Evolutionary conservation across 2,888 invertebrate species (phyloP).

Genomic region (Heteropelma amictum): DNA sequence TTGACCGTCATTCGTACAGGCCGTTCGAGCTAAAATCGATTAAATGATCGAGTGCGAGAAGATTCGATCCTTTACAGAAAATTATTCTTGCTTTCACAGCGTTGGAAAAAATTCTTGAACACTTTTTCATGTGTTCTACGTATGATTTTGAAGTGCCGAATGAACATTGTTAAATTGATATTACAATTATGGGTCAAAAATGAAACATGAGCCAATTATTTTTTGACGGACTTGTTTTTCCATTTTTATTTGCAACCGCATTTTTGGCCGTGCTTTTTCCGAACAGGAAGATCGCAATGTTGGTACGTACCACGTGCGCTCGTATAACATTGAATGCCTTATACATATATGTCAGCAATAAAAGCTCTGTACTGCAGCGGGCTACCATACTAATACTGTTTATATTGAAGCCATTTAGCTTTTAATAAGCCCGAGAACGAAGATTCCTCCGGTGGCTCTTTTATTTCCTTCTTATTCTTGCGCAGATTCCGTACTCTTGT

Average conservation of each 20-base stretch:
- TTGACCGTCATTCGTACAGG: background rate
- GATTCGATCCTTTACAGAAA: too few relatives aligned
- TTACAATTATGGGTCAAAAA: too few relatives aligned
- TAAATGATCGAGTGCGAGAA: too few relatives aligned
- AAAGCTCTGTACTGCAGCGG: slow-evolving; percentile 14
- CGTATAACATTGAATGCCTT: background rate
- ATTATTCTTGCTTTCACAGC: too few relatives aligned
- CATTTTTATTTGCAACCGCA: background rate
- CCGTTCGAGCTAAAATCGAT: background rate
- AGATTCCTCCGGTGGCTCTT: slow-evolving; percentile 29
- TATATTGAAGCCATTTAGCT: slow-evolving; percentile 72
- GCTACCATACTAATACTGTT: slow-evolving; percentile 58
- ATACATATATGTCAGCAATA: slow-evolving; percentile 4
- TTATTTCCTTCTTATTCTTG: slow-evolving; percentile 6
- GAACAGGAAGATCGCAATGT: background rate
- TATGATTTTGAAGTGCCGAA: too few relatives aligned
- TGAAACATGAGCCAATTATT: too few relatives aligned
- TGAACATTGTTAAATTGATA: too few relatives aligned
- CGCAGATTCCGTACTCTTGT: slow-evolving; percentile 48
- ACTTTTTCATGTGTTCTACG: too few relatives aligned
- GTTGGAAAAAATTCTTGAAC: too few relatives aligned
- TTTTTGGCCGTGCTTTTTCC: background rate
- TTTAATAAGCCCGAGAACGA: slow-evolving; percentile 71
- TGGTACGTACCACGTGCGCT: too few relatives aligned
- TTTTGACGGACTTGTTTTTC: background rate